Evolutionary conservation across 2,888 invertebrate species (phyloP), one percentile per base, ranked within the genome.

Genomic region (Eupithecia exiguata): DNA sequence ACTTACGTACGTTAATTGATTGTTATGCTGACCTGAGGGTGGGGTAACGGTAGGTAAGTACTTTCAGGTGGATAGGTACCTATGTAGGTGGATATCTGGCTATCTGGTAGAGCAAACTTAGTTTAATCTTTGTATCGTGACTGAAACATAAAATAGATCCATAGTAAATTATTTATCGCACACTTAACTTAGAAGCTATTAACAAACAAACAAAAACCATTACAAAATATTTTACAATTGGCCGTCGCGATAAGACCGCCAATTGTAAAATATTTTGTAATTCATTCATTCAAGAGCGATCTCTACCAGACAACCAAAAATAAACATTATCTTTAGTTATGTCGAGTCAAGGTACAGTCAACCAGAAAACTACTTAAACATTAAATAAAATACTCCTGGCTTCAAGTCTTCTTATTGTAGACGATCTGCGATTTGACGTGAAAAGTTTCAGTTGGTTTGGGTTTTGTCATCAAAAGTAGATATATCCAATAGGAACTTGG

Each of bases 121-220:
- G n/a, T 25, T 53, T 69, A 58, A 71, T 71, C 71, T 71, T 36
- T 38, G 35, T 35, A 69, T 49, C 74, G 71, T 75, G 74, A 72
- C 74, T 69, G 25, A 62, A 53, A n/a, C 69, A 72, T 75, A 72
- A 72, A 72, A 61, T 40, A 65, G 10, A n/a, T 6, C 9, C 1
- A 62, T 12, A 62, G n/a, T 18, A 36, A n/a, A 46, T 46, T 46
- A 1, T 46, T 18, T 46, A 46, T 46, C 18, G 46, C 46, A 18
- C 18, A 43, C 16, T 43, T 43, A 16, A 46, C 46, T 6, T 46
- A 18, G 6, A 46, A 46, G 14, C 40, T 5, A 18, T 43, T 46
- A 46, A 46, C 18, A 46, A 18, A 18, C 18, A 43, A 16, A 43
- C 4, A 14, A n/a, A 43, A 43, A 14, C 14, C 1, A 9, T 16